Base-by-base conservation (phyloP, 2,888 invertebrate species). In the Mechanitis messenoides region DNA sequence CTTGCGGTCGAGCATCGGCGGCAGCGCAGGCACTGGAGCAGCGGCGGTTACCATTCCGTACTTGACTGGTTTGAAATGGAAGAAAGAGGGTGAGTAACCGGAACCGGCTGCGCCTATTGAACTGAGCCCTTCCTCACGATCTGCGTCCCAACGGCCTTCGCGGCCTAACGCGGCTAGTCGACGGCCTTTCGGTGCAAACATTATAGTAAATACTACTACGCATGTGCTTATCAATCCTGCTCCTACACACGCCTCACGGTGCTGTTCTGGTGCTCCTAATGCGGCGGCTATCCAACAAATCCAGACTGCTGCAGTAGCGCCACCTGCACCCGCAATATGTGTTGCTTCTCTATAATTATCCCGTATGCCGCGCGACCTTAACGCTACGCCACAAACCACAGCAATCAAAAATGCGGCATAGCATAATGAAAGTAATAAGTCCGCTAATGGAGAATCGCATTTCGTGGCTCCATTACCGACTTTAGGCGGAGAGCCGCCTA, bases 281-380 rank as follows among this genome's bases (percentile, higher is more conserved):
- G 97, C 97, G 67, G 96, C 95, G 69, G 97, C 92, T 78, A 93
- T 93, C 95, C 96, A 95, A 71, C 95, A 93, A 71, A 94, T 88
- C 95, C 96, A 96, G 74, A 97, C 94, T 58, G 96, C 96, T 66
- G 97, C 94, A 68, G 95, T 93, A 64, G 96, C 94, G 53, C 96
- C 96, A 56, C 96, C 94, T 31, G 97, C 95, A 70, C 96, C 92
- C 12, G 97, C 97, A 72, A 98, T 97, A 84, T 97, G 98, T 45
- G 96, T 95, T 55, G 97, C 95, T 84, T 98, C 98, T 58, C 97
- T 92, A 83, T 97, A 97, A 87, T 98, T 98, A 86, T 97, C 97
- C 61, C 97, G 93, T 66, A 97, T 96, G 58, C 96, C 95, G 50
- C 96, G 92, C 59, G 97, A 96, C 76, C 96, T 93, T 68, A 97